Percentiles rank a stretch among this genome's conserved stretches.
These are phyloP conservation scores for Cybosia mesomella DNA, from an alignment of 2,888 invertebrate species.

Conservation along the genomic window DNA sequence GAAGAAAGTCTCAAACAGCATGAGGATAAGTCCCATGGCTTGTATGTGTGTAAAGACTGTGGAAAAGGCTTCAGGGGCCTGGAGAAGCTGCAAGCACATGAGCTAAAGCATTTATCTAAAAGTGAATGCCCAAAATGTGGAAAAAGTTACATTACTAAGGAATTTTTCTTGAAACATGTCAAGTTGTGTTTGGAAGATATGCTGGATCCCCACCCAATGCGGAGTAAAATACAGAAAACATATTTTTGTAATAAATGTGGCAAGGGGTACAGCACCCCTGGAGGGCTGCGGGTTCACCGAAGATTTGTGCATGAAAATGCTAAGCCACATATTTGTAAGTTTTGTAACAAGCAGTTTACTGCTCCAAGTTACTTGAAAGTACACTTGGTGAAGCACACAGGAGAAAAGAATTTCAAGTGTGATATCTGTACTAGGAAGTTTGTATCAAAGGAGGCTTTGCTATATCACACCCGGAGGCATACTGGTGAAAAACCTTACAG, in stretches of 20 bases:
- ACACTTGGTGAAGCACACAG: conserved; percentile 79
- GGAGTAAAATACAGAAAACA: conserved; percentile 66
- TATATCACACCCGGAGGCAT: conserved; percentile 78
- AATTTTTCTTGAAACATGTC: conserved; percentile 73
- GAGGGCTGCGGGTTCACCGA: conserved; percentile 75
- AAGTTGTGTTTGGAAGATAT: conserved; percentile 70
- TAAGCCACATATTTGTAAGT: conserved; percentile 71
- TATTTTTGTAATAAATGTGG: conserved; percentile 72
- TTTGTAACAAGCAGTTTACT: conserved; percentile 78
- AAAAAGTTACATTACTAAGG: conserved; percentile 73
- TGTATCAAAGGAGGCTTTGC: conserved; percentile 78
- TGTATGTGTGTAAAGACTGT: conserved; percentile 72
- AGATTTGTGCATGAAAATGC: conserved; percentile 78
- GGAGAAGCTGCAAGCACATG: conserved; percentile 69
- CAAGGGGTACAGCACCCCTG: conserved; percentile 76
- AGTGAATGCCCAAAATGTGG: conserved; percentile 77
- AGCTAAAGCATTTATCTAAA: conserved; percentile 71
- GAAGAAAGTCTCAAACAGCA: conserved; percentile 67
- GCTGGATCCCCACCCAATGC: conserved; percentile 74
- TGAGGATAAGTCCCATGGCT: conserved; percentile 58
- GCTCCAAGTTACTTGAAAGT: conserved; percentile 78
- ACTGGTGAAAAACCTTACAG: conserved; percentile 80
- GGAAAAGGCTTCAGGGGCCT: conserved; percentile 70
- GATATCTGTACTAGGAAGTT: conserved; percentile 71
- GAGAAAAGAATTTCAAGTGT: conserved; percentile 78